phyloP scores from a whole-genome alignment of 2,113 vertebrate species.

The Ahaetulla prasina region DNA sequence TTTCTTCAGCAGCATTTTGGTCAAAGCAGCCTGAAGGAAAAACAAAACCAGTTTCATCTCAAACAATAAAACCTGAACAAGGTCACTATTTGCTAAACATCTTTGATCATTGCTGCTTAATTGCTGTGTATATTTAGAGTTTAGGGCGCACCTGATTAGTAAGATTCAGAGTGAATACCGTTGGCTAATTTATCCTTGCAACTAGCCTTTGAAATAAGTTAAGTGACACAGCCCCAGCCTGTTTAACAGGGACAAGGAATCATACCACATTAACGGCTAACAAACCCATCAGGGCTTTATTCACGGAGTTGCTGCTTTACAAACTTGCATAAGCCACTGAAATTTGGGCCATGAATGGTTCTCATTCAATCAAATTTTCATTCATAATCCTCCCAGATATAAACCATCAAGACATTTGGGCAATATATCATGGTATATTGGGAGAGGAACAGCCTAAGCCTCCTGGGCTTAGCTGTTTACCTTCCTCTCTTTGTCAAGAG shows the following conservation, averaged over 20 bases:
- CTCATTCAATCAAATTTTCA: neutral
- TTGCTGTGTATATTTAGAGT: neutral
- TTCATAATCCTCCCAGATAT: neutral
- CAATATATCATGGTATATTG: neutral
- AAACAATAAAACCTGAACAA: neutral
- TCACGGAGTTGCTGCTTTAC: neutral
- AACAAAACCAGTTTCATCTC: neutral
- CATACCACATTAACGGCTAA: neutral
- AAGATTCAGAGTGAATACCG: neutral
- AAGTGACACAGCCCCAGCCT: neutral
- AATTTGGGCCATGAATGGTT: neutral
- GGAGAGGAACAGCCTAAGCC: neutral
- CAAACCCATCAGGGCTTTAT: neutral
- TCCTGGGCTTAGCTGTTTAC: neutral
- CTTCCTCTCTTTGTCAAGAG: neutral
- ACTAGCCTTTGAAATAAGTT: neutral
- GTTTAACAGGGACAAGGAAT: neutral
- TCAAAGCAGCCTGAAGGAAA: conserved; percentile 78
- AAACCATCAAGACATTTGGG: neutral
- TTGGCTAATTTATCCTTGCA: neutral
- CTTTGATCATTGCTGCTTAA: neutral
- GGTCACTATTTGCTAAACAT: neutral
- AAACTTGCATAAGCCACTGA: neutral
- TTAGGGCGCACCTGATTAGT: neutral
- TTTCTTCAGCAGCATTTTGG: conserved; percentile 81